A percentile compares a stretch with the other conserved stretches of the same genome.
Conservation (phyloP, 2,888 invertebrate genomes). For the Apantesis nais region DNA sequence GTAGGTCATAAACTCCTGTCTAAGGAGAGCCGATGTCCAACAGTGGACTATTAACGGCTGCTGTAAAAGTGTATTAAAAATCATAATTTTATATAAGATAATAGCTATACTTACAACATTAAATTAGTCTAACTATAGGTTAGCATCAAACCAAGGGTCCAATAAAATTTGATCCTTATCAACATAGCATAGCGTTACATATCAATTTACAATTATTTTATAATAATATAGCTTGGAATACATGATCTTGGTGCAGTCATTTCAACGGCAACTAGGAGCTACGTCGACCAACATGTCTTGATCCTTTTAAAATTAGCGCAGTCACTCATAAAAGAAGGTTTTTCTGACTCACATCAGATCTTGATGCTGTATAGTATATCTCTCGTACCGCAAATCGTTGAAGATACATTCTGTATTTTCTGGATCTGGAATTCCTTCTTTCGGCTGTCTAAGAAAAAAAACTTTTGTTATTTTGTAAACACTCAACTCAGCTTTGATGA, state of each 20-base stretch:
- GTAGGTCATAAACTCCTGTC: no score
- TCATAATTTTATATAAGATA: no score
- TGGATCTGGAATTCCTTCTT: slow-evolving; percentile 40
- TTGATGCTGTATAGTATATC: slow-evolving; percentile 73
- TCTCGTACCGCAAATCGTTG: slow-evolving; percentile 73
- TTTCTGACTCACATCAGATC: slow-evolving; percentile 71
- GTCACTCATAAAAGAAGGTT: not conserved
- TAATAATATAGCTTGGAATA: not conserved
- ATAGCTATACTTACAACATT: no score
- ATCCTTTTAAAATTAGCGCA: not conserved
- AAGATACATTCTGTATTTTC: slow-evolving; percentile 68
- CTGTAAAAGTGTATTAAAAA: no score
- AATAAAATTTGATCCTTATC: not conserved
- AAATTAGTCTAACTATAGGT: not conserved
- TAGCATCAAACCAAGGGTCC: not conserved
- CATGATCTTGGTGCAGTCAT: not conserved
- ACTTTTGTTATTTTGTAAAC: no score
- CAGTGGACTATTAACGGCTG: no score
- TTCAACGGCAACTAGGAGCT: not conserved
- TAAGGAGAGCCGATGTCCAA: no score
- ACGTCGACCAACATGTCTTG: not conserved
- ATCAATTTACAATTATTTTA: not conserved
- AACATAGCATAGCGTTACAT: not conserved
- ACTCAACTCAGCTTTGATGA: no score
- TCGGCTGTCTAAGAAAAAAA: slow-evolving; percentile 19